Base-by-base conservation (phyloP, 2,113 vertebrate species). In the Globicephala melas region DNA sequence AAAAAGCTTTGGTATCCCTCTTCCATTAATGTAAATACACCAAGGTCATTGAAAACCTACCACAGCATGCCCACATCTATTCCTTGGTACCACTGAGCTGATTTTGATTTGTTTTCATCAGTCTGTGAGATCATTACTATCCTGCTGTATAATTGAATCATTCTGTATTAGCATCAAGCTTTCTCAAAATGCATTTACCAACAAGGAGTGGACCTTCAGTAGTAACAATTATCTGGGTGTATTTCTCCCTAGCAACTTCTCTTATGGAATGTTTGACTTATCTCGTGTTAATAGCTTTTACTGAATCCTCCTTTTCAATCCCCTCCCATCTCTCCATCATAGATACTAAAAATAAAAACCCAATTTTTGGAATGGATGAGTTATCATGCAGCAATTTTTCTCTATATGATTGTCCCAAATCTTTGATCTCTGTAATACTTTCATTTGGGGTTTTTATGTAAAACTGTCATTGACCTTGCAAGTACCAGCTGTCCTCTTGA, bases 401-500 rank as follows among this genome's bases (percentile, higher is more conserved):
- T 98, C 96, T 98, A 95, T 97, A 97, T 98, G 96, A 97, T 93
- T 96, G 96, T 97, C 96, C 96, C 98, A 98, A 98, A 98, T 98
- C 92, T 98, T 97, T 96, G 96, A 98, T 98, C 97, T 97, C 98
- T 97, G 95, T 91, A 97, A 77, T 96, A 90, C 96, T 97, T 98
- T 97, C 97, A 98, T 98, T 98, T 98, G 97, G 96, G 90, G 63
- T 97, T 98, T 98, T 98, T 98, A 96, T 98, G 97, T 97, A 97
- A 98, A 98, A 98, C 94, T 97, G 97, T 98, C 98, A 98, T 98
- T 97, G 98, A 98, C 98, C 98, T 98, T 98, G 98, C 97, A 98
- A 98, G 97, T 96, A 97, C 98, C 98, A 98, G 98, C 98, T 98
- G 98, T 98, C 98, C 98, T 98, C 97, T 98, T 99, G 98, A 98